Conservation (phyloP, 2,888 invertebrate species). For the Ectropis crepuscularia region DNA sequence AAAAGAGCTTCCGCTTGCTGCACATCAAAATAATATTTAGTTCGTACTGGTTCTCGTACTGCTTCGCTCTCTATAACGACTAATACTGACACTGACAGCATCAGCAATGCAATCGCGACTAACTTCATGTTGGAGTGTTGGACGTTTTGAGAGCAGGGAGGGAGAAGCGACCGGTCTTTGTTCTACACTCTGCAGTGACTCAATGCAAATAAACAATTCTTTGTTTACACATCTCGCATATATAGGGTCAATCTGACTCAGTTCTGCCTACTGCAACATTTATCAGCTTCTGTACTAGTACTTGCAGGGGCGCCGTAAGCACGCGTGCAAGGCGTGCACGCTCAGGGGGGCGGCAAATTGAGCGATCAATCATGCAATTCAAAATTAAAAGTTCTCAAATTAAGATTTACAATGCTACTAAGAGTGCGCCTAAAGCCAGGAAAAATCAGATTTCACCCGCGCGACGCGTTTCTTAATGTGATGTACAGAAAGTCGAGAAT, state of each 20-base stretch:
- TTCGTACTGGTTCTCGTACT: neutral
- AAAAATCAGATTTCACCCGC: too few relatives aligned
- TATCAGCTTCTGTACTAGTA: too few relatives aligned
- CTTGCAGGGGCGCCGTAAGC: too few relatives aligned
- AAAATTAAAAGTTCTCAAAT: too few relatives aligned
- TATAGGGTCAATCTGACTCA: neutral
- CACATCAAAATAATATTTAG: conserved; percentile 45
- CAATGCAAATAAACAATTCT: neutral
- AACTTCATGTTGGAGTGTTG: conserved; percentile 17
- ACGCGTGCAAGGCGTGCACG: too few relatives aligned
- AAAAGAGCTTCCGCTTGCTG: conserved; percentile 45
- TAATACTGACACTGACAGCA: conserved; percentile 14
- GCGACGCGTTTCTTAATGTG: too few relatives aligned
- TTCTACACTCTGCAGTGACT: neutral
- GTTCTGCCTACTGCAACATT: too few relatives aligned
- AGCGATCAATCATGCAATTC: too few relatives aligned
- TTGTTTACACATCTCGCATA: neutral
- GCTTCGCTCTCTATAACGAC: conserved; percentile 13
- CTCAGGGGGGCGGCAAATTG: too few relatives aligned
- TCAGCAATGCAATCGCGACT: conserved; percentile 3
- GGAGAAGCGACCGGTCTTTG: neutral
- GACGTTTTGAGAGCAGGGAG: neutral
- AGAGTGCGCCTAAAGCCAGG: too few relatives aligned
- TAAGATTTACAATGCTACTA: too few relatives aligned
- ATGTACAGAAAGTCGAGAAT: too few relatives aligned